Evolutionary conservation across 2,797 vertebrate species (phyloP), one percentile per base, ranked within the genome.

Genomic region (Delichon dasypus): DNA sequence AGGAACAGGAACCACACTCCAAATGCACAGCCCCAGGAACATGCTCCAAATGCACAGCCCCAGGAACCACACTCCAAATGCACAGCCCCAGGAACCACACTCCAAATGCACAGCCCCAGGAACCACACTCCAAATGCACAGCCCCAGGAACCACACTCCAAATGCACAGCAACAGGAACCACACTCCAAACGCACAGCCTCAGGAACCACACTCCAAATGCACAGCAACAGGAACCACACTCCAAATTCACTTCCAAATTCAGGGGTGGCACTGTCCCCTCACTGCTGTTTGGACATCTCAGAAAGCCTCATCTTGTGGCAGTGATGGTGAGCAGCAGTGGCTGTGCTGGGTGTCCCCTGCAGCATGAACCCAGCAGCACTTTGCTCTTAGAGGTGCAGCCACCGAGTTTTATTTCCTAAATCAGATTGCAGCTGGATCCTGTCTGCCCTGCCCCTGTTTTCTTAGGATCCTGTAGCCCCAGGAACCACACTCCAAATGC

Each of bases 281-380:
- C 38, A 0, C 32, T 11, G 38, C 25, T 19, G 54, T 5, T 51
- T 8, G 15, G 16, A 1, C 25, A 22, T 5, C 44, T 6, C 44
- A 58, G 44, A 23, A 48, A 50, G 25, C 53, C 64, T 34, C 10
- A 3, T 1, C 44, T 3, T 6, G 32, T 11, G 13, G 36, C 65
- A n/a, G 19, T 27, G 53, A 11, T 1, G 1, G 44, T 9, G 36
- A 10, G 36, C 65, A 29, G 54, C 30, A 51, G 38, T 18, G 14
- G 1, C 48, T n/a, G 50, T 12, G 67, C 36, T 3, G 0, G 29
- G 13, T 1, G 6, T 1, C 34, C 34, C 15, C 29, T 13, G 42
- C 68, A 40, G 30, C 5, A 5, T 1, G 12, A 23, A 1, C 38
- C 58, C 67, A 64, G 67, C 25, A 30, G 0, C 51, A 4, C 34